Conservation (phyloP, 2,113 vertebrate species). For the Hassar affinis region DNA sequence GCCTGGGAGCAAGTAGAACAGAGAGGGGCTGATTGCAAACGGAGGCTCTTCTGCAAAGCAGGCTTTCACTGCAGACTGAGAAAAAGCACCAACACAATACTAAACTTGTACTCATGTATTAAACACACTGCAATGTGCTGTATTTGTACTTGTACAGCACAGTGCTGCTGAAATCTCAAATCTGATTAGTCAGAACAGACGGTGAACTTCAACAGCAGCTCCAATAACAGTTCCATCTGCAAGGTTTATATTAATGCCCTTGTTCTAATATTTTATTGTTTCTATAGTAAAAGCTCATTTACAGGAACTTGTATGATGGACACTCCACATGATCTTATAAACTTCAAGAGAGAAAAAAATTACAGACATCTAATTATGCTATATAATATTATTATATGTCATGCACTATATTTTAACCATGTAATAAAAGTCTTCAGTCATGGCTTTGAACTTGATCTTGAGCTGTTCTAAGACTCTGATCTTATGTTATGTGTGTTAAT, state of each 20-base stretch:
- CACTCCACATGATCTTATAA: too few species aligned
- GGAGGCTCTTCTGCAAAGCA: constrained; percentile 79
- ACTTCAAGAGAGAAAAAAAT: too few species aligned
- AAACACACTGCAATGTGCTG: neutral
- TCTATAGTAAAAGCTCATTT: neutral
- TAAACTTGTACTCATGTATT: neutral
- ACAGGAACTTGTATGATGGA: neutral
- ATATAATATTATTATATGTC: neutral
- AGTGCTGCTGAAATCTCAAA: neutral
- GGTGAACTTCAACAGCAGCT: neutral
- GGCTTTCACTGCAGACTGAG: constrained; percentile 67
- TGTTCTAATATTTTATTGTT: neutral
- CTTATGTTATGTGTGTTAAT: neutral
- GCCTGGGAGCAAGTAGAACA: constrained; percentile 81
- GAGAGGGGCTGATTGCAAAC: constrained; percentile 80
- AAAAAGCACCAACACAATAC: neutral
- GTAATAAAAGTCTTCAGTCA: neutral
- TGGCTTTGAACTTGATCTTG: neutral
- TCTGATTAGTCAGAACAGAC: neutral
- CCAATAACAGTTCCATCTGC: neutral
- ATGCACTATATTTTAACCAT: neutral
- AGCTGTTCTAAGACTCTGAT: neutral
- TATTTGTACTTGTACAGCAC: neutral
- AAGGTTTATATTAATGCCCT: neutral
- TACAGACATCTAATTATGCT: too few species aligned